Base-by-base conservation (phyloP, 2,888 invertebrate species). In the Habroteleia sp. region DNA sequence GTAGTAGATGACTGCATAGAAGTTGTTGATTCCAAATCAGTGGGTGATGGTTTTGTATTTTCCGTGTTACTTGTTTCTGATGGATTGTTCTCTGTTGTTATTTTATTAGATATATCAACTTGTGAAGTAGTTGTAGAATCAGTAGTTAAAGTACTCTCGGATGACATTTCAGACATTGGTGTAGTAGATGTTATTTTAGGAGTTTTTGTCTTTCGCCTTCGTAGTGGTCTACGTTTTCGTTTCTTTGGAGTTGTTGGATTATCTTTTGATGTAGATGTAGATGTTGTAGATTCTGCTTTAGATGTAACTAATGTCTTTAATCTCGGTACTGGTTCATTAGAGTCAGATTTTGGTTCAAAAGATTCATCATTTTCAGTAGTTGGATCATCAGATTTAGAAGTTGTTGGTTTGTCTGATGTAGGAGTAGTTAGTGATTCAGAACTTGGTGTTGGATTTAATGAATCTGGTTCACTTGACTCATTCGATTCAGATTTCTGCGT, bases 171-270 rank as follows among this genome's bases (percentile, higher is more conserved):
- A 23, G 68, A 50, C 31, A 13, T 48, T 8, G 60, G 35, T 23
- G 60, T 48, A 20, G 69, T 52, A 8, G 37, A 8, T 0, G 25
- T 42, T 25, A 54, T 13, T 46, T 62, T 71, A 7, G 60, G 31
- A 16, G 58, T 50, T 31, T 56, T 72, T 17, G 39, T 1, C 23
- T 35, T 63, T 4, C 54, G 17, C 41, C 31, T 71, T 3, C 62
- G 62, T 37, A 60, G 13, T 35, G 69, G 69, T 17, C 56, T 20
- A 14, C 63, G 58, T 42, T 33, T 58, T 23, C 50, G 56, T 41
- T 63, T 56, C 10, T 48, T 63, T 4, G 52, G 41, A 8, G 52
- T 46, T n/a, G 48, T 46, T 14, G 42, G 5, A 1, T 20, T 8
- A n/a, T 48, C n/a, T 39, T 27, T 41, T 17, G 13, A 3, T 11